Evolutionary conservation across 2,113 vertebrate genomes (phyloP), one percentile per base, ranked within the genome.

Genomic region (Nothocercus nigrocapillus): DNA sequence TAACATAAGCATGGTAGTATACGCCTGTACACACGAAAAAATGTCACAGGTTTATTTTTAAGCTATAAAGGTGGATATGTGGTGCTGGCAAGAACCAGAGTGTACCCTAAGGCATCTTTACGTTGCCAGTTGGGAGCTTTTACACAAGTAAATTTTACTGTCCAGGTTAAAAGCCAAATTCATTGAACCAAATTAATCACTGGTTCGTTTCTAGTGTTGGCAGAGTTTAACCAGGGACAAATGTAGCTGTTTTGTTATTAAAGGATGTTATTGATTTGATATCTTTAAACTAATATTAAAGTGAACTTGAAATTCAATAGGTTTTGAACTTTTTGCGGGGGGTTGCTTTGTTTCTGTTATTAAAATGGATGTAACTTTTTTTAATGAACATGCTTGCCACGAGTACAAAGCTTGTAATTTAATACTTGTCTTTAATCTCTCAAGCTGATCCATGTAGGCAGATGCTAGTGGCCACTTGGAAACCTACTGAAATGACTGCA

Each of bases 101-200:
- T 24, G 34, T 89, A 79, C 92, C 92, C 82, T 92, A 89, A 87
- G 93, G 92, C 94, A 56, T 90, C 54, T 68, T 87, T 92, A 77
- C 5, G 0, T 77, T 94, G 83, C 88, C 74, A 82, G 36, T 89
- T 89, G 63, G 63, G 93, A 96, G 84, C 67, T 87, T 93, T 95
- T 92, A 84, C 73, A 78, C 69, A 69, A 95, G 75, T 93, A 93
- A 92, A 94, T 92, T 97, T 96, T 95, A 95, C 93, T 95, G 91
- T 94, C 74, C 83, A 74, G 72, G 86, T 95, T 96, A 85, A 97
- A 90, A 95, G 93, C 89, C 87, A 95, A 93, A 95, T 97, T 95
- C 91, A 61, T 62, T 93, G 79, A 95, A 92, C 67, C 83, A 95
- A 77, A 92, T 95, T 89, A 95, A 93, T 96, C 59, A 90, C 76